Percentiles rank a stretch among this genome's conserved stretches.
Conservation (phyloP, 2,113 vertebrate genomes). For the Nicator chloris region DNA sequence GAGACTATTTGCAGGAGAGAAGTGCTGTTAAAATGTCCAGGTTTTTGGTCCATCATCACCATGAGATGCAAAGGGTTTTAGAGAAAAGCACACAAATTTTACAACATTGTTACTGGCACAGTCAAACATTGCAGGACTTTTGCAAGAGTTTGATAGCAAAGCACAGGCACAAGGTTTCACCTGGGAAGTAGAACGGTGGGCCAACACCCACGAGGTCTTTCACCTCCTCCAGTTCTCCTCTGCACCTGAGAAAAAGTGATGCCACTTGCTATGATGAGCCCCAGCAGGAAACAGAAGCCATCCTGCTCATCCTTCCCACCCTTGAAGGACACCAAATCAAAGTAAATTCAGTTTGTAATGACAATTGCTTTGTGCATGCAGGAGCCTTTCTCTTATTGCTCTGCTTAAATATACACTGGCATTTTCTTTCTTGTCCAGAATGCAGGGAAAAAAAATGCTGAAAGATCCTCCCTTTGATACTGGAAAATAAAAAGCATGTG, state of each 20-base stretch:
- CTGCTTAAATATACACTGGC: not conserved
- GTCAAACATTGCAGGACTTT: not conserved
- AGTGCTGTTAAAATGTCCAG: not conserved
- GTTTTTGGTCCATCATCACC: not conserved
- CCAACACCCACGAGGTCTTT: not conserved
- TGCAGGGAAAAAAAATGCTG: not conserved
- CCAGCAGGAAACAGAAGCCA: not conserved
- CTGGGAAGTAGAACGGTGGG: not conserved
- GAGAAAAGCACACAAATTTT: not conserved
- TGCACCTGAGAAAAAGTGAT: not conserved
- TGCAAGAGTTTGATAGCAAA: not conserved
- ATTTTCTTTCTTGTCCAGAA: not conserved
- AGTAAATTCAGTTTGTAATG: not conserved
- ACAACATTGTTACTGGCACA: not conserved
- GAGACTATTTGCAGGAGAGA: not conserved
- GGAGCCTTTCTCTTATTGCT: not conserved
- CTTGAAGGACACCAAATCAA: rapidly evolving
- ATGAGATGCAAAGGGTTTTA: not conserved
- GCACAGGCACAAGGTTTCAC: not conserved
- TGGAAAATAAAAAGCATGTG: not conserved
- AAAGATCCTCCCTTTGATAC: not conserved
- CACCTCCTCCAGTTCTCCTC: not conserved
- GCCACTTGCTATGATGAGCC: not conserved
- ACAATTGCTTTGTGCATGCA: not conserved
- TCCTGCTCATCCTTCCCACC: not conserved